Evolutionary conservation across 2,113 vertebrate genomes (phyloP).

Genomic region (Strix aluco): DNA sequence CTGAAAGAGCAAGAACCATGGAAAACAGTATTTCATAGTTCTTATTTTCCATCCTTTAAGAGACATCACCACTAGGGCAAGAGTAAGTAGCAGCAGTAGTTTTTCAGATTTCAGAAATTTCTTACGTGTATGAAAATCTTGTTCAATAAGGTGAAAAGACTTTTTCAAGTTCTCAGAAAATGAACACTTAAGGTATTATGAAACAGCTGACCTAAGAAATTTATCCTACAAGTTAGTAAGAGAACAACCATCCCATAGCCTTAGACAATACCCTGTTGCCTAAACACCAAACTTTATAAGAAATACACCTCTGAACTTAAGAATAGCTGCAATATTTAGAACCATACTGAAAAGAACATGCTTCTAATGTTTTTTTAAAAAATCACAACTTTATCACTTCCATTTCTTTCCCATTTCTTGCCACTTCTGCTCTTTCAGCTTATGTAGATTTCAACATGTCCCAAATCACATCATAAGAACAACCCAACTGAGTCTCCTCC

Average conservation of each 20-base stretch:
- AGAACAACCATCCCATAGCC: background rate
- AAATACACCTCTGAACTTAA: background rate
- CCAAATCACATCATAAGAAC: background rate
- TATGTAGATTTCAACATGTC: background rate
- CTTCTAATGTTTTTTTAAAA: background rate
- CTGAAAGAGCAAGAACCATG: background rate
- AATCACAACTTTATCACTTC: background rate
- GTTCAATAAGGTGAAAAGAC: background rate
- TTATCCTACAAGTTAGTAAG: background rate
- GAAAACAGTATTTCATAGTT: background rate
- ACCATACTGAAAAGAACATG: background rate
- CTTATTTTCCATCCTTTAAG: background rate
- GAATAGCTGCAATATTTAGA: background rate
- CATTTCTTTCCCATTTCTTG: background rate
- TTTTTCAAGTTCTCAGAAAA: background rate
- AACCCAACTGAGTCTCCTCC: background rate
- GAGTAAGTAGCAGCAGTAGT: background rate
- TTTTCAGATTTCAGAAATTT: background rate
- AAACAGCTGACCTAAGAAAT: background rate
- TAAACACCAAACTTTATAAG: background rate
- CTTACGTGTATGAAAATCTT: background rate
- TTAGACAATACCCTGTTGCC: background rate
- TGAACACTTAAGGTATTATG: background rate
- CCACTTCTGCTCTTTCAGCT: background rate
- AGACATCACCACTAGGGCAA: background rate